Base-by-base conservation (phyloP, 1,140 invertebrate genomes). In the Forficula auricularia region DNA sequence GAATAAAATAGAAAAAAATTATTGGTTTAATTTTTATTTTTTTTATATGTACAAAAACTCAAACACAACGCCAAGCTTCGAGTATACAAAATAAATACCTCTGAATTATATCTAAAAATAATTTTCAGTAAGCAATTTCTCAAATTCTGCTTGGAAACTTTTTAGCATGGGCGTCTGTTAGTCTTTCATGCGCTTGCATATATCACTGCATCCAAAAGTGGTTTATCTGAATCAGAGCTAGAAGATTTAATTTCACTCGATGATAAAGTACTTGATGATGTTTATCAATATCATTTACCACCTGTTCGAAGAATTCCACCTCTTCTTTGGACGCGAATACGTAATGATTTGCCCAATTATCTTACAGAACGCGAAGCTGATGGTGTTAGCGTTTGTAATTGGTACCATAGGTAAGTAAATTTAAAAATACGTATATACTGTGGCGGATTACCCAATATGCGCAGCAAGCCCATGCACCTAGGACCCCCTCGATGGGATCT, bases 251-350 rank as follows among this genome's bases (percentile, higher is more conserved):
- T 96, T 47, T 94, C 89, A 0, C 55, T 96, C 37, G 90, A 95
- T 53, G 89, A 97, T 60, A 85, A 82, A 57, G 83, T 89, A 1
- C 60, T 98, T 34, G 94, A 98, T 55, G 94, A 98, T 54, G 91
- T 98, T 0, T 98, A 97, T 55, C 94, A 98, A 57, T 97, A 97
- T 57, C 90, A 97, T 69, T 71, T 97, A 55, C 92, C 92, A 1
- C 92, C 92, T 0, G 89, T 94, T 0, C 65, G 92, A 34, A 67
- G 92, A 42, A 97, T 97, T 41, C 92, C 94, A 2, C 92, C 92
- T 0, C 58, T 97, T 4, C 65, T 97, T 0, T 97, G 92, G 92
- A 97, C 91, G 0, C 68, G 92, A 51, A 94, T 95, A 30, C 68
- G 89, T 19, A 90, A 91, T 53, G 91, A 96, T 66, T 65, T 98